A percentile compares a stretch with the other conserved stretches of the same genome.
These are phyloP conservation scores for Pollimyrus isidori DNA, from an alignment of 2,113 vertebrate species.

Conservation along the genomic window DNA sequence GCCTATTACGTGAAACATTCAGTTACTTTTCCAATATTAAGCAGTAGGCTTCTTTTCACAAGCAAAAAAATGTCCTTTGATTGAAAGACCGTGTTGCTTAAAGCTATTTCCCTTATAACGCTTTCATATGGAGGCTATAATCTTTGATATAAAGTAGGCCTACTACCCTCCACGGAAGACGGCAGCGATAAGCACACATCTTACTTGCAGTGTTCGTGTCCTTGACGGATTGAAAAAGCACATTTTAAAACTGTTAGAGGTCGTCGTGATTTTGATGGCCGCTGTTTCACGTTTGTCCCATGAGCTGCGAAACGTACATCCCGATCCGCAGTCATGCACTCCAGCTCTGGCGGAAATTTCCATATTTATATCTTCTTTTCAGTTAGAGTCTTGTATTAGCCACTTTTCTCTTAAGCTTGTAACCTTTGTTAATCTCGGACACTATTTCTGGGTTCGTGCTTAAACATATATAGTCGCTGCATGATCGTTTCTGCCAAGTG, in stretches of 20 bases:
- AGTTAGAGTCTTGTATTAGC: neutral
- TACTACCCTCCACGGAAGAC: neutral
- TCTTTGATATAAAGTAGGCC: neutral
- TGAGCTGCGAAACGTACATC: neutral
- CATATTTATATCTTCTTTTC: neutral
- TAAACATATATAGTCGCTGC: neutral
- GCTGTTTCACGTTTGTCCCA: constrained; percentile 5
- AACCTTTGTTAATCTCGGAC: neutral
- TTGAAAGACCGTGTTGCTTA: neutral
- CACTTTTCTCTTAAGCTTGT: neutral
- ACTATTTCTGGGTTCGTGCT: neutral
- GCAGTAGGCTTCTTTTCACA: neutral
- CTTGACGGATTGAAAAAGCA: neutral
- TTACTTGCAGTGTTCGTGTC: neutral
- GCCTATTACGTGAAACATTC: neutral
- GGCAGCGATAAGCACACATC: neutral
- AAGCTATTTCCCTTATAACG: neutral
- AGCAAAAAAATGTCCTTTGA: neutral
- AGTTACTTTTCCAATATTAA: neutral
- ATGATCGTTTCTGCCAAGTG: neutral
- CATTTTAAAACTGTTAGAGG: neutral
- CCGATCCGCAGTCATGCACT: neutral
- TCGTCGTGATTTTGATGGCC: neutral
- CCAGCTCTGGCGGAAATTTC: neutral
- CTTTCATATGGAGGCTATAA: neutral